Base-by-base conservation (phyloP, 2,113 vertebrate species). In the Lophius piscatorius region DNA sequence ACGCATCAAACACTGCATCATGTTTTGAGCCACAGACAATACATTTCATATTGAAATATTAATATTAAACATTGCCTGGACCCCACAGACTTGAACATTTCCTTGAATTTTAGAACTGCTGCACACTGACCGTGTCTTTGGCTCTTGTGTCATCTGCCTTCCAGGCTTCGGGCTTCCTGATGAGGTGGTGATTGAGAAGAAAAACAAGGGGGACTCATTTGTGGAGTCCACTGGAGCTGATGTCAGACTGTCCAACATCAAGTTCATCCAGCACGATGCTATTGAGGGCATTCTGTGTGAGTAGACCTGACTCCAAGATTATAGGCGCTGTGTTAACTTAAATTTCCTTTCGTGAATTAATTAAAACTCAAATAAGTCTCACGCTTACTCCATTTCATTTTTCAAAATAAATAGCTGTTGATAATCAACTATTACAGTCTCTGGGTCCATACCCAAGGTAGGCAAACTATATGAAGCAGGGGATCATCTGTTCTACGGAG, bases 281-380 rank as follows among this genome's bases (percentile, higher is more conserved):
- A 91, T 96, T 24, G 96, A 98, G 71, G 97, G 96, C 21, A 97
- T 98, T 76, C 85, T 99, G 76, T 94, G 97, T 99, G 87, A 96
- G 95, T 96, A 46, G 11, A 12, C 21, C 6, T 31, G 2, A 42
- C 13, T 28, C 33, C 8, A 10, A 3, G 3, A 10, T 4, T 31
- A 11, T 14, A 18, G 45, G 31, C 3, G 9, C 10, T 11, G 31
- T 9, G 9, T 11, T 10, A 9, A 10, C 31, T 9, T 11, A 1
- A 10, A 11, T 11, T 3, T 33, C 11, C 8, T 1, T 33, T 6
- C 8, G 3, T 3, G 8, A 1, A 10, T 12, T 11, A 4, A 11
- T 28, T 3, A 5, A 28, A 9, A 9, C 29, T 10, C 29, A 10
- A 1, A 31, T 8, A 10, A 8, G 29, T 31, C 20, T 13, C 40